Evolutionary conservation across 1,140 invertebrate species (phyloP), one percentile per base, ranked within the genome.

Genomic region (Cardiocondyla obscurior): DNA sequence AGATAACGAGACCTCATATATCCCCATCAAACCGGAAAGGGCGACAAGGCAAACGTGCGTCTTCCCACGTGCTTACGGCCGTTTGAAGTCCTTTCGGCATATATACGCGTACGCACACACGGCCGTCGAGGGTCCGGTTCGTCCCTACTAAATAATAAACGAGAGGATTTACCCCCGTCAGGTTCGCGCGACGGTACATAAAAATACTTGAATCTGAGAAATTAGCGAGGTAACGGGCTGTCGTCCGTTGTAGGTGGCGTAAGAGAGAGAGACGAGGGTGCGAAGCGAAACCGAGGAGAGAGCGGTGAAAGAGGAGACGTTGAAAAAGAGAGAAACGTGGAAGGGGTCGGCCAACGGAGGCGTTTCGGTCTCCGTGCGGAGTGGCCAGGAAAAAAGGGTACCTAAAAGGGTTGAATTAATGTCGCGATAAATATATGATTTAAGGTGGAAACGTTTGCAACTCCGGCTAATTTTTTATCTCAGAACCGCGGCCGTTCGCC

Each of bases 341-440:
- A 58, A 28, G 49, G 85, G 70, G 60, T 70, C 39, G 60, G 69
- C 28, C 57, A 51, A 67, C 79, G 73, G 82, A 87, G 85, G 85
- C 82, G 84, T 79, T 83, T 89, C 89, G 90, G 87, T 90, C 83
- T 77, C 70, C 79, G 86, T 81, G 82, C 85, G 72, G 81, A 85
- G 81, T 87, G 84, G 53, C 83, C 84, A 84, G 91, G 89, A 91
- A 92, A 91, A 92, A 92, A 91, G 91, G 92, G 92, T 85, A 88
- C 90, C 91, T 93, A 94, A 94, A 94, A 94, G 94, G 94, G 93
- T 94, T 94, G 93, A 94, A 94, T 94, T 94, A 94, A 94, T 94
- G 94, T 94, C 93, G 93, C 94, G 93, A 94, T 94, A 94, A 94
- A 94, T 94, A 94, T 94, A 94, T 94, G 93, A 94, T 94, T 94